Evolutionary conservation across 2,797 vertebrate species (phyloP).

Genomic region (Danio kyathit): DNA sequence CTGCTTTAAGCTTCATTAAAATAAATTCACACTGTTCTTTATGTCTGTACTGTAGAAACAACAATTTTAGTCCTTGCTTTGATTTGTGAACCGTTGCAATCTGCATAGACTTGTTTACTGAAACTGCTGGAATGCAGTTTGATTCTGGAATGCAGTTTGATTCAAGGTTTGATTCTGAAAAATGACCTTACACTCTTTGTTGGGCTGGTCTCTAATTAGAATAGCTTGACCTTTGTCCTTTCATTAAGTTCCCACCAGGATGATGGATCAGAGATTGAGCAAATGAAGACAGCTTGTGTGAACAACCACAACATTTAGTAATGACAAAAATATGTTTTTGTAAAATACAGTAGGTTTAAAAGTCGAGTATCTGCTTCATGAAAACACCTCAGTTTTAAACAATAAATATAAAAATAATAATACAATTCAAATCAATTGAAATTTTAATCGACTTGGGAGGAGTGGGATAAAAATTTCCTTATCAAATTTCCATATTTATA

Average conservation of each 20-base stretch:
- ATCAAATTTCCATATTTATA: no score
- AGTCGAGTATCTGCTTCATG: no score
- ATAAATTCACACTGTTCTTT: no score
- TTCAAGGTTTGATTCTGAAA: conserved; percentile 65
- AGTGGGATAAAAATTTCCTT: no score
- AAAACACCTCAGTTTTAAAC: no score
- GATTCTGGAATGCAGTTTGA: no score
- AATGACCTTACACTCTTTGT: conserved; percentile 50
- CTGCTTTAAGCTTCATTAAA: no score
- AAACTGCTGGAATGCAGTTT: conserved; percentile 70
- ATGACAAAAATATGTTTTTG: not conserved
- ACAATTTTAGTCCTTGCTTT: not conserved
- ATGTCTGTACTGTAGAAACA: not conserved
- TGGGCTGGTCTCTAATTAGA: conserved; percentile 76
- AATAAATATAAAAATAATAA: no score
- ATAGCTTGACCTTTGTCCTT: conserved; percentile 71
- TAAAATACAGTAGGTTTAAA: no score
- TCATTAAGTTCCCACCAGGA: conserved; percentile 59
- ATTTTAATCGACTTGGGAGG: no score
- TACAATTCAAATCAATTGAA: no score
- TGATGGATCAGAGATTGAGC: conserved; percentile 57
- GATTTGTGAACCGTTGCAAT: not conserved
- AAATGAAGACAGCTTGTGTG: conserved; percentile 6
- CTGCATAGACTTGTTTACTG: not conserved
- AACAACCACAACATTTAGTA: not conserved